These are phyloP conservation scores for Syrmaticus mikado DNA, from an alignment of 2,113 vertebrate genomes.

Conservation along the genomic window DNA sequence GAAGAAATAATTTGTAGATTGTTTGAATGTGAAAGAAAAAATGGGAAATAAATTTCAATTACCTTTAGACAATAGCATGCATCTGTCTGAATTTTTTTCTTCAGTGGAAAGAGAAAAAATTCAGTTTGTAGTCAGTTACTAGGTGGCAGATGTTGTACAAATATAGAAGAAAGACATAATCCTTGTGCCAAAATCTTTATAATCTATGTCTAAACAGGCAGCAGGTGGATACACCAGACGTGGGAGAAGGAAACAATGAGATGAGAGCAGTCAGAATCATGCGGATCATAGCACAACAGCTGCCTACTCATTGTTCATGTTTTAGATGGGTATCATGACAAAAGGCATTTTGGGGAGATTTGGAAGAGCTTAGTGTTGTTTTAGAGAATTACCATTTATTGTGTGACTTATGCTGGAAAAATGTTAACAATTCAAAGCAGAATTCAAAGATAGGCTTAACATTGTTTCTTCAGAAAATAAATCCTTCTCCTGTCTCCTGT, in stretches of 20 bases:
- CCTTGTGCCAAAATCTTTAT: neutral
- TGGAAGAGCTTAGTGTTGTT: neutral
- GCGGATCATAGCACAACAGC: neutral
- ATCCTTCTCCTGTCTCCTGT: neutral
- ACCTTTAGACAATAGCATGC: neutral
- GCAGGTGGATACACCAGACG: constrained; percentile 19
- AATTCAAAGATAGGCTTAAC: neutral
- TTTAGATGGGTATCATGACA: neutral
- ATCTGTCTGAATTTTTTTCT: neutral
- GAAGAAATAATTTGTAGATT: neutral
- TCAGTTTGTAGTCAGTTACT: neutral
- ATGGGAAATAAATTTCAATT: neutral
- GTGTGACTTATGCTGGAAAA: neutral
- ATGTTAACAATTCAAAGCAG: neutral
- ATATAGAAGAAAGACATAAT: neutral
- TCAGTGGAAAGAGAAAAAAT: neutral
- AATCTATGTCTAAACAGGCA: constrained; percentile 26
- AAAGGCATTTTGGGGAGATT: neutral
- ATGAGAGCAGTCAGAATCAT: neutral
- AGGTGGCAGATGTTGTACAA: constrained; percentile 19
- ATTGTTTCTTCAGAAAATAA: neutral
- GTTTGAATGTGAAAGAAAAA: neutral
- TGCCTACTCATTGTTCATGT: neutral
- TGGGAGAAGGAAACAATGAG: neutral
- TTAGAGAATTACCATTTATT: neutral